Evolutionary conservation across 2,113 vertebrate species (phyloP).

Genomic region (Epinephelus cyanopodus): DNA sequence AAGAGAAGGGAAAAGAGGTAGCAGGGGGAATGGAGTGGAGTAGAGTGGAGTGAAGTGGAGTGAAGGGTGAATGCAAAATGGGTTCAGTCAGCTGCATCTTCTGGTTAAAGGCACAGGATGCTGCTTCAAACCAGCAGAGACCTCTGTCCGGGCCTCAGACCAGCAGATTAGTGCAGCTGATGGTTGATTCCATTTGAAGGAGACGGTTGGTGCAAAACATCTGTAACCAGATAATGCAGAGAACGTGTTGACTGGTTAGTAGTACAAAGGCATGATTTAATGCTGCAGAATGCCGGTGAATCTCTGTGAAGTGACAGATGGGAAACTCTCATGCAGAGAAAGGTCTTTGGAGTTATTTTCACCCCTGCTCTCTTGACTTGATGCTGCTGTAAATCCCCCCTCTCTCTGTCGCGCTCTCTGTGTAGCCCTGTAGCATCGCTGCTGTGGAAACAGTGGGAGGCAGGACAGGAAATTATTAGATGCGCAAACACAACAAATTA

Average conservation of each 20-base stretch:
- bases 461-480: slow-evolving; percentile 27
- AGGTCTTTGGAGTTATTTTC: slow-evolving; percentile 70
- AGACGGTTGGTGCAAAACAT: slow-evolving; percentile 38
- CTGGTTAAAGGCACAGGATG: slow-evolving; percentile 71
- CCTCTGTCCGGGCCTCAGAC: slow-evolving; percentile 31
- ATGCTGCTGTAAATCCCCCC: slow-evolving; percentile 50
- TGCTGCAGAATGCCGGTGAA: slow-evolving; percentile 33
- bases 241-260: slow-evolving; percentile 40
- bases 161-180: slow-evolving; percentile 35
- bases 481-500: slow-evolving; percentile 29
- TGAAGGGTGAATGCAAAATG: slow-evolving; percentile 78
- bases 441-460: slow-evolving; percentile 39
- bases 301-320: slow-evolving; percentile 58
- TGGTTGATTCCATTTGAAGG: slow-evolving; percentile 21
- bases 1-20: slow-evolving; percentile 47
- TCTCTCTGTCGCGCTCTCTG: slow-evolving; percentile 2
- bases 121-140: slow-evolving; percentile 38
- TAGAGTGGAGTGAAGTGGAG: slow-evolving; percentile 59
- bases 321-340: slow-evolving; percentile 63
- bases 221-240: slow-evolving; percentile 21
- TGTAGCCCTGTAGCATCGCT: not conserved
- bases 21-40: slow-evolving; percentile 42
- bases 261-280: slow-evolving; percentile 50
- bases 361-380: slow-evolving; percentile 48
- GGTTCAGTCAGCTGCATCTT: slow-evolving; percentile 77